Evolutionary conservation across 2,797 vertebrate species (phyloP).

Genomic region (Neostethus bicornis): DNA sequence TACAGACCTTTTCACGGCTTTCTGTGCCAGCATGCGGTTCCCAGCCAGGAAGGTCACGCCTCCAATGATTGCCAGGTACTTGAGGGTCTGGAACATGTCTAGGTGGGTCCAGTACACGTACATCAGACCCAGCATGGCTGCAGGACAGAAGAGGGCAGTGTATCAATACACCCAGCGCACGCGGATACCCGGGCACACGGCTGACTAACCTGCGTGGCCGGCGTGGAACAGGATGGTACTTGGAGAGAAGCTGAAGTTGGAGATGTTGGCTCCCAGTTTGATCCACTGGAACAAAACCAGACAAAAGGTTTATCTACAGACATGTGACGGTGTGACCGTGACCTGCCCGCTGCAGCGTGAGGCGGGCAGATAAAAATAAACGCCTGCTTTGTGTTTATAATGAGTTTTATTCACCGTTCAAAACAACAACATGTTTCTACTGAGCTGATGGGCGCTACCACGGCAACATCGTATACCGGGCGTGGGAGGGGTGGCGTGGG

Average conservation of each 20-base stretch:
- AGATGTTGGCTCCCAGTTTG: slow-evolving; percentile 96
- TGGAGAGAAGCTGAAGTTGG: slow-evolving; percentile 95
- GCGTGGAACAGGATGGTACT: slow-evolving; percentile 94
- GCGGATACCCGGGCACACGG: too few species aligned
- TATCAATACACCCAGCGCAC: too few species aligned
- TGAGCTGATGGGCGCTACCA: too few species aligned
- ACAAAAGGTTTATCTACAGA: slow-evolving; percentile 37
- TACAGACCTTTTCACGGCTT: slow-evolving; percentile 94
- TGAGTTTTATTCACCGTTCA: slow-evolving; percentile 54
- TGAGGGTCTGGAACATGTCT: slow-evolving; percentile 99
- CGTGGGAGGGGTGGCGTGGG: too few species aligned
- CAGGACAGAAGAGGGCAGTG: not conserved
- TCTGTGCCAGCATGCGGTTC: slow-evolving; percentile 98
- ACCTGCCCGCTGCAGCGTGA: too few species aligned
- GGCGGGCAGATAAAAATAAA: too few species aligned
- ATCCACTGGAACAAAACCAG: slow-evolving; percentile 85
- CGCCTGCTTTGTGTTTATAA: too few species aligned
- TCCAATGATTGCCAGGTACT: slow-evolving; percentile 95
- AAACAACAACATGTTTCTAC: too few species aligned
- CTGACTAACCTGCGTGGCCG: slow-evolving; percentile 92
- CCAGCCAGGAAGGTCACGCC: slow-evolving; percentile 95
- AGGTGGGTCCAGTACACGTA: slow-evolving; percentile 99
- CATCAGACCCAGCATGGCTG: slow-evolving; percentile 96
- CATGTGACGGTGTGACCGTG: too few species aligned
- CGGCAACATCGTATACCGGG: too few species aligned